phyloP scores from a whole-genome alignment of 2,888 invertebrate genomes.

The Lysandra bellargus region DNA sequence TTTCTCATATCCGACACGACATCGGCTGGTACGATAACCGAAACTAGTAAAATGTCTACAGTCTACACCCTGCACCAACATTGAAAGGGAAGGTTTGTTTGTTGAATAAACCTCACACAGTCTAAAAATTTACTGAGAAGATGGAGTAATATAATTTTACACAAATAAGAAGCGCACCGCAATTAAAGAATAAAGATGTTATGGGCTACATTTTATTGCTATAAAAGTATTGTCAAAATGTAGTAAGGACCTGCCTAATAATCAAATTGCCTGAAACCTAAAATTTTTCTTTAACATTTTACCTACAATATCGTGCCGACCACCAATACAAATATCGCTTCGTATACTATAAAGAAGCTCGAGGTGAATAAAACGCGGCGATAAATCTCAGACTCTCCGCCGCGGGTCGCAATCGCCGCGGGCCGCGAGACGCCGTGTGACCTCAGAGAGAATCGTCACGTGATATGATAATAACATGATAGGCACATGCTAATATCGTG shows the following conservation, averaged over 20 bases:
- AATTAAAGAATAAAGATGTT: no score
- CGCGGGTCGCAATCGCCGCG: neutral
- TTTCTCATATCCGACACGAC: neutral
- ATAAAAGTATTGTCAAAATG: no score
- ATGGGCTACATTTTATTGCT: no score
- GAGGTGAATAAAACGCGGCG: neutral
- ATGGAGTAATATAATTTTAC: no score
- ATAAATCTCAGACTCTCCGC: neutral
- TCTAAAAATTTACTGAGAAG: no score
- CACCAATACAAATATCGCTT: neutral
- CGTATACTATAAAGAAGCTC: neutral
- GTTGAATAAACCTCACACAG: no score
- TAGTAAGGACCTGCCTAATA: neutral
- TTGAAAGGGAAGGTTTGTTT: no score
- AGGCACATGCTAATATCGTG: neutral
- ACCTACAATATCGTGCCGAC: neutral
- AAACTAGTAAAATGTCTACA: no score
- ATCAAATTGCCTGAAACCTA: neutral
- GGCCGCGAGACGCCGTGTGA: neutral
- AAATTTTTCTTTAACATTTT: neutral
- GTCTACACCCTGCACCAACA: no score
- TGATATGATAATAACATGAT: neutral
- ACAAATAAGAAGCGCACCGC: no score
- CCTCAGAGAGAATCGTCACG: neutral
- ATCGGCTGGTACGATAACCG: no score